phyloP scores from a whole-genome alignment of 2,888 invertebrate species.

The Branchipolynoe longqiensis region DNA sequence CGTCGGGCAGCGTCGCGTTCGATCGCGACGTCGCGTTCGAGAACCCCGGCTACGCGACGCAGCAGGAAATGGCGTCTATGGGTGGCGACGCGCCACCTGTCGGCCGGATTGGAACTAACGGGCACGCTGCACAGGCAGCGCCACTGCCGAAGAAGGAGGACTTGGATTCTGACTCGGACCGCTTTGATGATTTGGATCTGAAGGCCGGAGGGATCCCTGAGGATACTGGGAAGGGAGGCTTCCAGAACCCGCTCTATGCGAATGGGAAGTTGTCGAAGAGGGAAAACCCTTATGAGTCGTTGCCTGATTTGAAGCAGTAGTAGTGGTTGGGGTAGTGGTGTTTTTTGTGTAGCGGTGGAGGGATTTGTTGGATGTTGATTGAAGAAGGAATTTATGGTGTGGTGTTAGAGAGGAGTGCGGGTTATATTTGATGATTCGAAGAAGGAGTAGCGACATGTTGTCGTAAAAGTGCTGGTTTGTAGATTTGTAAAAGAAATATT shows the following conservation, averaged over 20 bases:
- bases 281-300: constrained; percentile 36
- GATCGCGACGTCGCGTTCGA: constrained; percentile 39
- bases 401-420: too few relatives aligned
- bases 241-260: constrained; percentile 14
- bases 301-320: constrained; percentile 28
- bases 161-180: neutral
- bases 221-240: neutral
- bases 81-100: neutral
- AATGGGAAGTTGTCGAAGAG: constrained; percentile 14
- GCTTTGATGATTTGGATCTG: constrained; percentile 21
- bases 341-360: too few relatives aligned
- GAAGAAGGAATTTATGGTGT: too few relatives aligned
- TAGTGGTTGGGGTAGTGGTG: too few relatives aligned
- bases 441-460: too few relatives aligned
- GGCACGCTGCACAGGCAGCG: neutral
- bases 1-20: constrained; percentile 5
- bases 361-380: too few relatives aligned
- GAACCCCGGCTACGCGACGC: constrained; percentile 44
- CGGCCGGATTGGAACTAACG: too few relatives aligned
- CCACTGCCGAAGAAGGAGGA: constrained; percentile 19
- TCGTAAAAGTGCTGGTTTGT: too few relatives aligned
- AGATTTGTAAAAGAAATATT: too few relatives aligned
- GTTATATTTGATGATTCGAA: too few relatives aligned
- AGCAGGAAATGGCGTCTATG: constrained; percentile 41
- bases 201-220: neutral